These are phyloP conservation scores for Hypsopygia costalis DNA, from an alignment of 2,888 invertebrate species.

Conservation along the genomic window DNA sequence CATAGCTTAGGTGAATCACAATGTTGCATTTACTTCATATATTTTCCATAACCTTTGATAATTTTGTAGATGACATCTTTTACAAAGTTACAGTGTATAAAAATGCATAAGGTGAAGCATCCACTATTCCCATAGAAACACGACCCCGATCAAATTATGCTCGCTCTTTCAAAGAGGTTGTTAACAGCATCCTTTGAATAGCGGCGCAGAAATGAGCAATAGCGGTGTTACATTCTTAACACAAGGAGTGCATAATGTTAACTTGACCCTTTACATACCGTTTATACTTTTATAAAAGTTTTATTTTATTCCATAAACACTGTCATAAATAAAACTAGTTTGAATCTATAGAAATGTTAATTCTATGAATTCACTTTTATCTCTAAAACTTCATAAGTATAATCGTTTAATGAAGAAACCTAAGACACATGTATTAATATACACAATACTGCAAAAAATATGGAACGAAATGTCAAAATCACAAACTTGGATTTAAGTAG, in stretches of 20 bases:
- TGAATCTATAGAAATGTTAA: conserved; percentile 53
- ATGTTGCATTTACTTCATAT: too few relatives aligned
- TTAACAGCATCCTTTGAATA: conserved; percentile 78
- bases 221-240: conserved; percentile 64
- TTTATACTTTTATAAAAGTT: conserved; percentile 60
- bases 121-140: conserved; percentile 71
- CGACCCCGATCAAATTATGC: conserved; percentile 77
- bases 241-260: conserved; percentile 68
- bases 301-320: conserved; percentile 62
- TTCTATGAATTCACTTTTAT: conserved; percentile 29
- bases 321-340: conserved; percentile 49
- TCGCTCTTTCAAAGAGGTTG: conserved; percentile 75
- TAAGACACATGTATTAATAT: too few relatives aligned
- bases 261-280: conserved; percentile 66
- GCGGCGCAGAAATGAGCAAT: conserved; percentile 75
- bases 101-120: conserved; percentile 27
- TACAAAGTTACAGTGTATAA: conserved; percentile 6
- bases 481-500: too few relatives aligned
- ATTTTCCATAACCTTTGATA: too few relatives aligned
- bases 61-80: background rate
- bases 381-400: conserved; percentile 24
- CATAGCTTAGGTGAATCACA: too few relatives aligned
- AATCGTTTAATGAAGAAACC: too few relatives aligned
- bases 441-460: too few relatives aligned
- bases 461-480: too few relatives aligned